Conservation (phyloP, 92 coral and sea anemone species). For the Isaurus tuberculatus region DNA sequence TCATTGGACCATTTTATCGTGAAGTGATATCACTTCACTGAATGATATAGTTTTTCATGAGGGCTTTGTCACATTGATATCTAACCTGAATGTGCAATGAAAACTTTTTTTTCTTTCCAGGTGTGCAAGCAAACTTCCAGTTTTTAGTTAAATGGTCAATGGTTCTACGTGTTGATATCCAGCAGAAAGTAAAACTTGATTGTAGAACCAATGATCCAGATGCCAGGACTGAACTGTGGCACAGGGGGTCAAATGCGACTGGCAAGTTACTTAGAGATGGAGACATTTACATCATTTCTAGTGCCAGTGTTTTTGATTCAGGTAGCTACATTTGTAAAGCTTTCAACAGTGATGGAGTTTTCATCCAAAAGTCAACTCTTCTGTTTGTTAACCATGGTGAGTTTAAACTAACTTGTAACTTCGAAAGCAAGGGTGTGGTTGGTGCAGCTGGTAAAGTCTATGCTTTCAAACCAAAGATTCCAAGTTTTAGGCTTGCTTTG, state of each 20-base stretch:
- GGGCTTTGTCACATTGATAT: no score
- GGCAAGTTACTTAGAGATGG: neutral
- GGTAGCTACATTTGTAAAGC: neutral
- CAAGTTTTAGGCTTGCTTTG: no score
- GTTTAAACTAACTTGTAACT: neutral
- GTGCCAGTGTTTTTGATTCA: neutral
- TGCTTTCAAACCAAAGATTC: no score
- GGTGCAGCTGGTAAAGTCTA: neutral
- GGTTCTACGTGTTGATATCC: no score
- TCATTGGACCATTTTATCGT: no score
- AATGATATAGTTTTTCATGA: no score
- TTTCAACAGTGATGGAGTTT: neutral
- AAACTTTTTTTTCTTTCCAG: no score
- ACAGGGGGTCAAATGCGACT: neutral
- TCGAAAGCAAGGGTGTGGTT: neutral
- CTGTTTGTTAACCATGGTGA: neutral
- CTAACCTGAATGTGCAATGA: no score
- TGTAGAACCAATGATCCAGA: neutral
- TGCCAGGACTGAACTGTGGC: neutral
- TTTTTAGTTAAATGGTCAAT: no score
- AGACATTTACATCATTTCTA: neutral
- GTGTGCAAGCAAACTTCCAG: no score
- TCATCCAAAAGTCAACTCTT: neutral
- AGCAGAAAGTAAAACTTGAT: neutral
- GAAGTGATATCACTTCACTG: no score